Evolutionary conservation across 2,888 invertebrate species (phyloP).

Genomic region (Ophraella communa): DNA sequence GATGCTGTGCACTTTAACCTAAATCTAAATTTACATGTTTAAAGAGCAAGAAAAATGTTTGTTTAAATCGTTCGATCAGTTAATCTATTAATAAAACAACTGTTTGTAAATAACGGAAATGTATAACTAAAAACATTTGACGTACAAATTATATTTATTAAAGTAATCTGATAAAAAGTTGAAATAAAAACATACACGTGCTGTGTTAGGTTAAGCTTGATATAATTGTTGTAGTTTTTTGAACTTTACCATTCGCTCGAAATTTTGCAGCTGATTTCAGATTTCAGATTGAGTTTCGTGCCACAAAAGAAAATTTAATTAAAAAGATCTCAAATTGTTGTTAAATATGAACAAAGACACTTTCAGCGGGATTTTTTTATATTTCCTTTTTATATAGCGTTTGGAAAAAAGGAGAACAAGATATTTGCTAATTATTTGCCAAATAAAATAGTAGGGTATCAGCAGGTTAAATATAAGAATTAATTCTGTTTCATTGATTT

Average conservation of each 20-base stretch:
- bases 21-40: neutral
- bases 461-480: no score
- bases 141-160: neutral
- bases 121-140: neutral
- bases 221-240: neutral
- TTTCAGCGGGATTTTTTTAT: no score
- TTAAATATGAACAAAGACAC: no score
- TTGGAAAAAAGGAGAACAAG: no score
- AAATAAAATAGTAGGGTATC: no score
- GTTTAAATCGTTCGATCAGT: no score
- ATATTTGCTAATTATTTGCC: no score
- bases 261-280: neutral
- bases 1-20: neutral
- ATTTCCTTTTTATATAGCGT: no score
- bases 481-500: no score
- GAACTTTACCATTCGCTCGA: neutral
- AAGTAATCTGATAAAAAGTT: neutral
- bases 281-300: no score
- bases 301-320: no score
- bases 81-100: neutral
- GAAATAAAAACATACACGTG: neutral
- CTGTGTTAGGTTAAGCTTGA: neutral
- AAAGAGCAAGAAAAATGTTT: neutral
- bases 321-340: no score
- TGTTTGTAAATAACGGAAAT: neutral